Percentiles rank a stretch among this genome's conserved stretches.
Conservation (phyloP, 2,797 vertebrate species). For the Xiphophorus birchmanni region DNA sequence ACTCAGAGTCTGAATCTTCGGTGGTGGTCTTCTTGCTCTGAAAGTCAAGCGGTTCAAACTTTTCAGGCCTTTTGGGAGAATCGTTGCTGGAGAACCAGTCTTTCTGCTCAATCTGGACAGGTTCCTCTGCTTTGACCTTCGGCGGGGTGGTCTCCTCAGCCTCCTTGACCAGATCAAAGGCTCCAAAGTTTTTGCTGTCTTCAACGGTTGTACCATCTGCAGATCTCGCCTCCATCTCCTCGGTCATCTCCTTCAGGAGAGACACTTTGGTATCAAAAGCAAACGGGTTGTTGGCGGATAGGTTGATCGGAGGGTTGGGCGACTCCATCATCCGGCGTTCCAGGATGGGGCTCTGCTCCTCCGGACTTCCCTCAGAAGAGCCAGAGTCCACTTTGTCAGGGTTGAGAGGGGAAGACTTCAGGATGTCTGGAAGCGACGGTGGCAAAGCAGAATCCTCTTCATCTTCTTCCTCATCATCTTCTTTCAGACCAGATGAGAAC, state of each 20-base stretch:
- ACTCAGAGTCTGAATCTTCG: constrained; percentile 82
- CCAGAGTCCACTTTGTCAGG: constrained; percentile 80
- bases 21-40: constrained; percentile 55
- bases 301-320: constrained; percentile 75
- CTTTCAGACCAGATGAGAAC: constrained; percentile 83
- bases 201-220: constrained; percentile 58
- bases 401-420: constrained; percentile 88
- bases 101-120: constrained; percentile 69
- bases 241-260: constrained; percentile 79
- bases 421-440: constrained; percentile 90
- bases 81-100: constrained; percentile 75
- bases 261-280: constrained; percentile 84
- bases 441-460: constrained; percentile 75
- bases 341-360: constrained; percentile 78
- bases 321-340: constrained; percentile 82
- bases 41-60: constrained; percentile 74
- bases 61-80: constrained; percentile 55
- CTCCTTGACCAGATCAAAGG: constrained; percentile 93
- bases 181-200: constrained; percentile 82
- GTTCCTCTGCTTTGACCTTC: constrained; percentile 69
- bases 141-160: constrained; percentile 70
- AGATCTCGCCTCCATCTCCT: constrained; percentile 75
- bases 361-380: constrained; percentile 81
- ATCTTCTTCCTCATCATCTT: constrained; percentile 54
- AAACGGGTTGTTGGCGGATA: constrained; percentile 86